Base-by-base conservation (phyloP, 2,888 invertebrate genomes). In the Holacanthella duospinosa region DNA sequence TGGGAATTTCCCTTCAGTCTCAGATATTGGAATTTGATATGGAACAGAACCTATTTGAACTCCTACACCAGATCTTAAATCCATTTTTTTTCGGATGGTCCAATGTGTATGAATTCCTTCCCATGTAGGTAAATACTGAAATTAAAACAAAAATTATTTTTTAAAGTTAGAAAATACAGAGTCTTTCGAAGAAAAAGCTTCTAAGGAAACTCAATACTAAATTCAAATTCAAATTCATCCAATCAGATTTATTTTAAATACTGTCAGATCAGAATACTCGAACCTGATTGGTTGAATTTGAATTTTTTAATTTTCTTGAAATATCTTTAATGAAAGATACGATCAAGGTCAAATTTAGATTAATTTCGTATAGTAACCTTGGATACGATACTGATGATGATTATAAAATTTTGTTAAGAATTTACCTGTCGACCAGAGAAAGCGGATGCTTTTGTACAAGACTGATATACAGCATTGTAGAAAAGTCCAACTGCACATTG, bases 41-140 rank as follows among this genome's bases (percentile, higher is more conserved):
- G 71, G 71, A 1, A 71, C 66, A 1, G 68, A 68, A 0, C 64
- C 64, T 2, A 69, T 60, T 24, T 64, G 66, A 43, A 71, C 71
- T 27, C 25, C 12, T 2, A 71, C 62, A 28, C 71, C 71, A n/a
- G 64, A 44, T 24, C 65, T 58, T 2, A 67, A 19, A 55, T 71
- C 68, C 71, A 71, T 71, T 54, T 65, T 64, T 3, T 63, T 48
- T 12, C 60, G 48, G 9, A 71, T 43, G 3, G 66, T 59, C 65
- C 64, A 66, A n/a, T 69, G 64, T 29, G 68, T 71, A 16, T 60
- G 59, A 19, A 68, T 60, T 16, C 69, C 69, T 16, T 63, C 58
- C 69, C 69, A 69, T 1, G 66, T 57, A 56, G 64, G 62, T 12
- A 53, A 25, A 43, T n/a, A 43, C 59, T 59, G 19, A 58, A 58